A percentile compares a stretch with the other conserved stretches of the same genome.
Evolutionary conservation across 2,797 vertebrate genomes (phyloP).

Genomic region (Danio albolineatus): DNA sequence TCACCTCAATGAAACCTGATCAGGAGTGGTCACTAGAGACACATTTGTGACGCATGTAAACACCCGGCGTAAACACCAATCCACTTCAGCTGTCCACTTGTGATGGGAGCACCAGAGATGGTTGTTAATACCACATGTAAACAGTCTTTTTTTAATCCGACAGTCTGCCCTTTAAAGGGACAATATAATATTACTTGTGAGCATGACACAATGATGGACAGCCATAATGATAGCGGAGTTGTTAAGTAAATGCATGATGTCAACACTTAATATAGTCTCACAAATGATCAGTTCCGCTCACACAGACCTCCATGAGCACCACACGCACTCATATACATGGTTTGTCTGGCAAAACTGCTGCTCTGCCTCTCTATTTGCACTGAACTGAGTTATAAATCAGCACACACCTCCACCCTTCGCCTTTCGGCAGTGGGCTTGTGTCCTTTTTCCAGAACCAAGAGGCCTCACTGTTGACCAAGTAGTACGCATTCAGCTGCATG

Average conservation of each 20-base stretch:
- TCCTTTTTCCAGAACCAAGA: conserved; percentile 66
- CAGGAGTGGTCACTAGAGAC: conserved; percentile 9
- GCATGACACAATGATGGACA: conserved; percentile 21
- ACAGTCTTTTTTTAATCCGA: conserved; percentile 6
- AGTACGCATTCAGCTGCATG: conserved; percentile 12
- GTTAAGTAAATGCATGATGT: conserved; percentile 6
- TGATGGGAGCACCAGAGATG: background rate
- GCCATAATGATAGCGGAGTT: conserved; percentile 46
- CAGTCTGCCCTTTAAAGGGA: background rate
- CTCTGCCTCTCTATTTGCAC: conserved; percentile 72
- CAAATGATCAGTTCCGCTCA: conserved; percentile 34
- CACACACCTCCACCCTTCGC: conserved; percentile 63
- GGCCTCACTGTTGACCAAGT: conserved; percentile 62
- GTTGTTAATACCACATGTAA: conserved; percentile 7
- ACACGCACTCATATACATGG: conserved; percentile 57
- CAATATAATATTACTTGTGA: background rate
- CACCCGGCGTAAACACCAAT: background rate
- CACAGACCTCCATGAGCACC: conserved; percentile 26
- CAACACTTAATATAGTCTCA: conserved; percentile 16
- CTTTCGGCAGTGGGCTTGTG: conserved; percentile 56
- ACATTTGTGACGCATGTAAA: conserved; percentile 17
- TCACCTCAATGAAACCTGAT: conserved; percentile 6
- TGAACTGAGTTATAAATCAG: conserved; percentile 81
- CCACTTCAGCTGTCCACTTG: conserved; percentile 20
- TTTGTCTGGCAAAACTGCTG: conserved; percentile 75